Conservation (phyloP, 2,888 invertebrate species). For the Aphrophora alni region DNA sequence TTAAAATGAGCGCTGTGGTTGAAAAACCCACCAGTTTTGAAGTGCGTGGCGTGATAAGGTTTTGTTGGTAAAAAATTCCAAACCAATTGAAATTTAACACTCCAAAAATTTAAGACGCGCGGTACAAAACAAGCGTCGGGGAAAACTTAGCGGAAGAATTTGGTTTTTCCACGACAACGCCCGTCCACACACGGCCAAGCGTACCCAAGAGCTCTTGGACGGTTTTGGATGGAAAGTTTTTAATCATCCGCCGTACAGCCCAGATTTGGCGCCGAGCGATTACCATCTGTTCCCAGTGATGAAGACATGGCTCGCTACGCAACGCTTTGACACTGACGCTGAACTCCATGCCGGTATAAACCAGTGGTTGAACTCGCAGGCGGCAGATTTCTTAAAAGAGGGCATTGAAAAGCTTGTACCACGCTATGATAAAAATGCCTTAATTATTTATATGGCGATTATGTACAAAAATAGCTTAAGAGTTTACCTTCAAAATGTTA, state of each 20-base stretch:
- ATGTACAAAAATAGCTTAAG: slow-evolving; percentile 7
- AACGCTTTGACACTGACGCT: slow-evolving; percentile 31
- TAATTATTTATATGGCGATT: neutral
- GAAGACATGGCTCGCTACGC: slow-evolving; percentile 33
- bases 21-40: neutral
- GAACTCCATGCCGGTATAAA: no score
- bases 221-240: slow-evolving; percentile 32
- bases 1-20: neutral
- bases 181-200: slow-evolving; percentile 35
- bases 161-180: slow-evolving; percentile 44
- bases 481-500: neutral
- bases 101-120: slow-evolving; percentile 28
- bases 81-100: neutral
- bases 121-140: slow-evolving; percentile 40
- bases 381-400: neutral
- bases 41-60: neutral
- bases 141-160: slow-evolving; percentile 30
- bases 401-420: slow-evolving; percentile 14
- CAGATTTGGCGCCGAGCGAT: slow-evolving; percentile 31
- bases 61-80: neutral
- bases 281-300: slow-evolving; percentile 35
- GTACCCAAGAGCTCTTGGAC: slow-evolving; percentile 26
- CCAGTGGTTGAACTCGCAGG: no score
- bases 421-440: slow-evolving; percentile 34
- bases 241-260: slow-evolving; percentile 31